Conservation (phyloP, 2,797 vertebrate species). For the Pteropus rufus region DNA sequence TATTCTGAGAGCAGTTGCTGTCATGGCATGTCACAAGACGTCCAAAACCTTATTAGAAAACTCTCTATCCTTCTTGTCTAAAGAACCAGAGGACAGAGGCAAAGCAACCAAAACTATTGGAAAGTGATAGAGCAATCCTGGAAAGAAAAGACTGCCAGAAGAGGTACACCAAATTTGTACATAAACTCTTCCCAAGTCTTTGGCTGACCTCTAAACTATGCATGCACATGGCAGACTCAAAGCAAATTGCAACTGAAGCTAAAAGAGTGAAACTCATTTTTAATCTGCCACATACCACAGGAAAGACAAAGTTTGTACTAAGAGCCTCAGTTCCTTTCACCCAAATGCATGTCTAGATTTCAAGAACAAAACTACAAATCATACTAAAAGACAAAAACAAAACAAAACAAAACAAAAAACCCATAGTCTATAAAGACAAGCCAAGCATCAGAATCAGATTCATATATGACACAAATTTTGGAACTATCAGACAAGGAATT, state of each 20-base stretch:
- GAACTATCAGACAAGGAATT: neutral
- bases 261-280: neutral
- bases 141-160: neutral
- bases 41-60: neutral
- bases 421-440: too few species aligned
- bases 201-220: neutral
- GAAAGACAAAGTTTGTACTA: neutral
- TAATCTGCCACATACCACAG: neutral
- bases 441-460: too few species aligned
- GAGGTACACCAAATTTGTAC: neutral
- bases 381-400: too few species aligned
- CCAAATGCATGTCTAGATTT: too few species aligned
- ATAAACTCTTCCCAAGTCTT: neutral
- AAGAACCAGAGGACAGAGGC: neutral
- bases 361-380: too few species aligned
- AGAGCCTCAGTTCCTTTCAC: too few species aligned
- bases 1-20: neutral
- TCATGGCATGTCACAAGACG: too few species aligned
- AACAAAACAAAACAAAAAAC: too few species aligned
- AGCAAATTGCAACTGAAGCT: neutral
- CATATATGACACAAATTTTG: neutral
- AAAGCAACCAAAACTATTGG: neutral
- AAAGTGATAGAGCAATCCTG: neutral
- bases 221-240: neutral
- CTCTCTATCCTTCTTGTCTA: neutral